These are phyloP conservation scores for Myotis brandtii DNA, from an alignment of 2,113 vertebrate genomes.

Conservation along the genomic window DNA sequence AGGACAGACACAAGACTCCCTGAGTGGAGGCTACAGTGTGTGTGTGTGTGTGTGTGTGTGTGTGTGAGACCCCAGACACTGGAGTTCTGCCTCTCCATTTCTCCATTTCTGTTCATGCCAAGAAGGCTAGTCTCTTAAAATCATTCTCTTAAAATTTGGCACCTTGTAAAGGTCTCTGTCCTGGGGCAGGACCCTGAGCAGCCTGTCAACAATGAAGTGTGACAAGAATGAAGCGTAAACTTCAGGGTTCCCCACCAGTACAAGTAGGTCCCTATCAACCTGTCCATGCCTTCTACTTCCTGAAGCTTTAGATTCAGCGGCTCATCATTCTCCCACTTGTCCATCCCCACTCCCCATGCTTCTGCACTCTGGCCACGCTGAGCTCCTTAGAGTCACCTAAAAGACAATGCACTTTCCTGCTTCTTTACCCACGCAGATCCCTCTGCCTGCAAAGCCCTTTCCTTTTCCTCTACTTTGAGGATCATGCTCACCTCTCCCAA, in stretches of 20 bases:
- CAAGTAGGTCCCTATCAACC: neutral
- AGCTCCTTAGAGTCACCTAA: neutral
- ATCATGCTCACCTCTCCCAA: neutral
- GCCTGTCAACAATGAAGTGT: neutral
- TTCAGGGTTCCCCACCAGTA: neutral
- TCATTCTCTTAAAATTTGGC: slow-evolving; percentile 5
- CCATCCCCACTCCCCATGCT: neutral
- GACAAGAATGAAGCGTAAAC: neutral
- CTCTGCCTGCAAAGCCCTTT: neutral
- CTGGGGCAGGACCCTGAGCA: neutral
- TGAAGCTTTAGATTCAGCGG: neutral
- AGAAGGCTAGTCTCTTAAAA: neutral
- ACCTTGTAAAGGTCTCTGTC: neutral
- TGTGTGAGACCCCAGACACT: neutral
- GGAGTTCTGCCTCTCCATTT: neutral
- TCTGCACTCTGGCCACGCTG: neutral
- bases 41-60: neutral
- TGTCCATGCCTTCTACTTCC: neutral
- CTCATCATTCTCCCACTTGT: neutral
- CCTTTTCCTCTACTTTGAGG: neutral
- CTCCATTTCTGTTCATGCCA: neutral
- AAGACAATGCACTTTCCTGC: neutral
- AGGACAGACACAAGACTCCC: neutral
- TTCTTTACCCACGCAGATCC: neutral
- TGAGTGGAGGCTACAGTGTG: neutral